Evolutionary conservation across 2,888 invertebrate genomes (phyloP).

Genomic region (Aricia artaxerxes): DNA sequence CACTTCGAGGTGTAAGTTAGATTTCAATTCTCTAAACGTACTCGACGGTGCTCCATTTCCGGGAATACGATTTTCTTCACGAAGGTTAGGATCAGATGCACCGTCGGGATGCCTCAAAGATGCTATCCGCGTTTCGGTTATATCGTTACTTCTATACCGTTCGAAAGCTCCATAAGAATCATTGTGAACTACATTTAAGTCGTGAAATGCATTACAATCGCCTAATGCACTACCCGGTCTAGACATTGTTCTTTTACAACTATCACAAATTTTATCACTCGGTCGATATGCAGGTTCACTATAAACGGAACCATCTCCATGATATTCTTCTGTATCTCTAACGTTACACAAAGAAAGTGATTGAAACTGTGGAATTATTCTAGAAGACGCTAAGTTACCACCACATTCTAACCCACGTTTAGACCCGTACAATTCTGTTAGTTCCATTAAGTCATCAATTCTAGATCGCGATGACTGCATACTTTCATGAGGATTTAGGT

Average conservation of each 20-base stretch:
- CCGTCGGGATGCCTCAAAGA: conserved; percentile 93
- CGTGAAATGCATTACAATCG: conserved; percentile 82
- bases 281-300: conserved; percentile 90
- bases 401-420: conserved; percentile 86
- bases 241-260: conserved; percentile 86
- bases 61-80: conserved; percentile 83
- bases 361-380: conserved; percentile 84
- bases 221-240: conserved; percentile 84
- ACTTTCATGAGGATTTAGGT: conserved; percentile 73
- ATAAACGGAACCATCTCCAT: conserved; percentile 90
- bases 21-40: conserved; percentile 81
- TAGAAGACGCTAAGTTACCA: conserved; percentile 75
- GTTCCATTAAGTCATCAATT: conserved; percentile 89
- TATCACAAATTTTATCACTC: conserved; percentile 88
- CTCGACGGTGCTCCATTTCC: conserved; percentile 83
- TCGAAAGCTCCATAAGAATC: conserved; percentile 82
- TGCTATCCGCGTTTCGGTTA: conserved; percentile 82
- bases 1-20: conserved; percentile 72
- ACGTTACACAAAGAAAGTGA: conserved; percentile 86
- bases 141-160: conserved; percentile 80
- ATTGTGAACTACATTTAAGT: conserved; percentile 76
- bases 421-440: conserved; percentile 90
- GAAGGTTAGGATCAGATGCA: conserved; percentile 94
- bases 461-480: conserved; percentile 76
- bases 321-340: conserved; percentile 83